Percentiles rank a stretch among this genome's conserved stretches.
Evolutionary conservation across 2,888 invertebrate species (phyloP).

Genomic region (Troilus luridus): DNA sequence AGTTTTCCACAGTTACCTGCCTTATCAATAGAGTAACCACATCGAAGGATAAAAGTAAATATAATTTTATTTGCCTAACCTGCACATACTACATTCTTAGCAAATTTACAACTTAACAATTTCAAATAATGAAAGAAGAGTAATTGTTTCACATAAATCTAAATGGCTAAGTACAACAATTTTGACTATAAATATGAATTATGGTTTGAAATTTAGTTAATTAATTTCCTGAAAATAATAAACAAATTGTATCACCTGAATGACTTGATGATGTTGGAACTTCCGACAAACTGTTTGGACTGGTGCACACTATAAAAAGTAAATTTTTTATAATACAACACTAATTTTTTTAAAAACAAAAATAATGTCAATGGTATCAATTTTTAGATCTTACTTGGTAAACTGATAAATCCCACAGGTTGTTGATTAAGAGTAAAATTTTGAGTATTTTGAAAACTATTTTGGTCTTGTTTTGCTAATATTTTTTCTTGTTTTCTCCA

Average conservation of each 20-base stretch:
- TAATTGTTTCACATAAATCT: too few species aligned
- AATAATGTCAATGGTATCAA: neutral
- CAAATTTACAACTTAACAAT: too few species aligned
- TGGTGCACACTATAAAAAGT: constrained; percentile 52
- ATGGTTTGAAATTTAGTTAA: neutral
- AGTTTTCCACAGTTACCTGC: too few species aligned
- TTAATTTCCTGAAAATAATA: neutral
- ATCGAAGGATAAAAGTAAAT: too few species aligned
- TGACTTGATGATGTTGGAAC: constrained; percentile 48
- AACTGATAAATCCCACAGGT: constrained; percentile 63
- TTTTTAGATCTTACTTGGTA: constrained; percentile 63
- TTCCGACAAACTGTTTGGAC: constrained; percentile 41
- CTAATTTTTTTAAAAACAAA: neutral
- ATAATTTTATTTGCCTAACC: too few species aligned
- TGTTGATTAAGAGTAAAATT: constrained; percentile 54
- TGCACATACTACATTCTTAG: too few species aligned
- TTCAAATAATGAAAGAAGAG: too few species aligned
- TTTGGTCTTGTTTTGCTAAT: constrained; percentile 66
- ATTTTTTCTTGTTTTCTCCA: constrained; percentile 69
- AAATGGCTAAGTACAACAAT: too few species aligned
- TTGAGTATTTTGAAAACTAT: constrained; percentile 49
- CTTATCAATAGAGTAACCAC: too few species aligned
- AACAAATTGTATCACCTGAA: constrained; percentile 26
- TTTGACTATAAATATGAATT: neutral
- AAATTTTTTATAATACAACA: neutral